Evolutionary conservation across 2,113 vertebrate species (phyloP), one percentile per base, ranked within the genome.

Genomic region (Gymnorhina tibicen): DNA sequence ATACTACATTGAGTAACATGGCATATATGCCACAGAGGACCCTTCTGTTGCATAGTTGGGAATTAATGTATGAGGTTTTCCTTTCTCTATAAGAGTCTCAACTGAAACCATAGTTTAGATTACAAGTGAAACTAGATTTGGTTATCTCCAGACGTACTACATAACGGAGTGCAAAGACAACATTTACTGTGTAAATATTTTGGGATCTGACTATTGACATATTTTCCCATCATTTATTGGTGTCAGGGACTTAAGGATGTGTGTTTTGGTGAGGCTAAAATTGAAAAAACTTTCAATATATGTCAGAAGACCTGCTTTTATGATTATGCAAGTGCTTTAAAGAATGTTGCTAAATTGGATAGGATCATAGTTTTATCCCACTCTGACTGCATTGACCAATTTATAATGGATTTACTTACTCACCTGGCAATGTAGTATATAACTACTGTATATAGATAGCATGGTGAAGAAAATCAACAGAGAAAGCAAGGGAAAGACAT

Each of bases 401-500:
- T 70, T 69, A 27, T 60, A 62, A 85, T 69, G 37, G 47, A 86
- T 87, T 80, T 89, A 37, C 68, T 91, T 77, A 47, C 87, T 91
- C 37, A 89, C 55, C 47, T 88, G 75, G 56, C 55, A 81, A 7
- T 52, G 33, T 69, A 70, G 27, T 69, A 16, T 70, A 63, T 88
- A 90, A 92, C 88, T 94, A 86, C 17, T 59, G 52, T 75, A 52
- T 92, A 80, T 93, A 91, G 82, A 92, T 27, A 95, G 88, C 79
- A 60, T 16, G 28, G 60, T 93, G 87, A 96, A 96, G 95, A 81
- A 93, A 96, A 97, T 93, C 82, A 88, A 91, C 68, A 75, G 92
- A 64, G 92, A 96, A 96, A 96, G 93, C 85, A 90, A 80, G 74
- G 75, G 63, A 83, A 89, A 95, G 95, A 92, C 82, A 64, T 93